Percentiles rank a stretch among this genome's conserved stretches.
Conservation (phyloP, 2,797 vertebrate species). For the Lutjanus argentimaculatus region DNA sequence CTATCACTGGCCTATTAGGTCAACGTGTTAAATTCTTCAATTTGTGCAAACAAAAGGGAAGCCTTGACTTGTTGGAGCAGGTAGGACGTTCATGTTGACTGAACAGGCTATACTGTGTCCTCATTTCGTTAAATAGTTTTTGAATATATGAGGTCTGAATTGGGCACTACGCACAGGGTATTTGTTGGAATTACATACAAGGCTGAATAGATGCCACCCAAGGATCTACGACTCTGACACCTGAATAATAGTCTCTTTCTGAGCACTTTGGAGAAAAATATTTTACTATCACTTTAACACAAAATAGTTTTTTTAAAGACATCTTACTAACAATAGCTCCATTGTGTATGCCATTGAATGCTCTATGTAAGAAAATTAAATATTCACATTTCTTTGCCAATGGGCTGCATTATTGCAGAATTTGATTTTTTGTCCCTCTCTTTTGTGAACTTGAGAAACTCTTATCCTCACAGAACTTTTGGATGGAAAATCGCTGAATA, state of each 20-base stretch:
- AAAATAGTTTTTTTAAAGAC: conserved; percentile 64
- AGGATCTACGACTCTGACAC: conserved; percentile 70
- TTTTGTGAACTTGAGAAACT: conserved; percentile 38
- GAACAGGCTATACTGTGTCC: conserved; percentile 37
- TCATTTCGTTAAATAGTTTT: conserved; percentile 48
- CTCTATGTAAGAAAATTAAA: conserved; percentile 54
- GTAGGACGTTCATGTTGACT: conserved; percentile 38
- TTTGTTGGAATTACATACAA: conserved; percentile 56
- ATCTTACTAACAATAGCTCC: conserved; percentile 47
- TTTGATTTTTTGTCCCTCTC: conserved; percentile 29
- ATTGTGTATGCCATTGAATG: conserved; percentile 59
- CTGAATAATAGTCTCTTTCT: conserved; percentile 68
- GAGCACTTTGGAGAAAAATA: conserved; percentile 62
- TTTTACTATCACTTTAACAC: conserved; percentile 59
- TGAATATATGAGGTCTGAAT: conserved; percentile 59
- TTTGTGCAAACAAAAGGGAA: conserved; percentile 66
- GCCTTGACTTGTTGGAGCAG: conserved; percentile 73
- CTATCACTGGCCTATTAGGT: conserved; percentile 36
- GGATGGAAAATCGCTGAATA: conserved; percentile 34
- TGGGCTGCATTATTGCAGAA: conserved; percentile 36
- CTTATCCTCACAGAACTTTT: conserved; percentile 37
- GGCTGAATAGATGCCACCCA: conserved; percentile 64
- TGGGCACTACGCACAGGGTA: conserved; percentile 38
- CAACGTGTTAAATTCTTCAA: conserved; percentile 65
- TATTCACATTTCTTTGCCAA: conserved; percentile 61